Conservation (phyloP, 2,888 invertebrate species). For the Tuta absoluta region DNA sequence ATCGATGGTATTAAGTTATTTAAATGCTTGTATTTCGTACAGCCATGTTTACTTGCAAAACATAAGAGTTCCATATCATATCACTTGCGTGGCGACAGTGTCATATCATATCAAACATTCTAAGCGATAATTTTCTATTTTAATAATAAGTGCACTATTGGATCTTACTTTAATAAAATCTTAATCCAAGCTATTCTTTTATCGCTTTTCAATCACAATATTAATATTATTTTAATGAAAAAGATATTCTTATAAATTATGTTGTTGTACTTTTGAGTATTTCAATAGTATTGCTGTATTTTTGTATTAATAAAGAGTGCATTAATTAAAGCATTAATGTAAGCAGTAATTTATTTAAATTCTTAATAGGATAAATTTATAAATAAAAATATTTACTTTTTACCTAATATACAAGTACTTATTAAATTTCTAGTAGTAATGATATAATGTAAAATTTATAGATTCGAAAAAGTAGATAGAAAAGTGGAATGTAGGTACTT, state of each 20-base stretch:
- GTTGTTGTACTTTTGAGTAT: conserved; percentile 57
- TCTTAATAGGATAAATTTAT: neutral
- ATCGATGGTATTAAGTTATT: neutral
- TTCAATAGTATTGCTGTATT: conserved; percentile 53
- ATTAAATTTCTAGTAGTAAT: neutral
- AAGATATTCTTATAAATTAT: neutral
- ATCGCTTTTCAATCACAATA: conserved; percentile 9
- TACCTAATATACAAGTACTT: neutral
- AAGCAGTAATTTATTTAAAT: neutral
- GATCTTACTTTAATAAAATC: conserved; percentile 42
- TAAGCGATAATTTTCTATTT: conserved; percentile 34
- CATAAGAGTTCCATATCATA: neutral
- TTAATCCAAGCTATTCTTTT: neutral
- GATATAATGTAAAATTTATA: neutral
- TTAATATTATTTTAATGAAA: neutral
- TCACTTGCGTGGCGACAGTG: conserved; percentile 8
- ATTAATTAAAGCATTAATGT: neutral
- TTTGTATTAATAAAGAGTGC: conserved; percentile 35
- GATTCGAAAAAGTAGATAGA: conserved; percentile 11
- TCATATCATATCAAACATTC: neutral
- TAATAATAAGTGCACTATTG: conserved; percentile 69
- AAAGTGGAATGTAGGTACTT: conserved; percentile 22
- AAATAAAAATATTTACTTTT: neutral
- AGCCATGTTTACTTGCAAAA: neutral
- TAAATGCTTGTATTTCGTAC: neutral